Conservation (phyloP, 2,888 invertebrate species). For the Diadegma fenestrale region DNA sequence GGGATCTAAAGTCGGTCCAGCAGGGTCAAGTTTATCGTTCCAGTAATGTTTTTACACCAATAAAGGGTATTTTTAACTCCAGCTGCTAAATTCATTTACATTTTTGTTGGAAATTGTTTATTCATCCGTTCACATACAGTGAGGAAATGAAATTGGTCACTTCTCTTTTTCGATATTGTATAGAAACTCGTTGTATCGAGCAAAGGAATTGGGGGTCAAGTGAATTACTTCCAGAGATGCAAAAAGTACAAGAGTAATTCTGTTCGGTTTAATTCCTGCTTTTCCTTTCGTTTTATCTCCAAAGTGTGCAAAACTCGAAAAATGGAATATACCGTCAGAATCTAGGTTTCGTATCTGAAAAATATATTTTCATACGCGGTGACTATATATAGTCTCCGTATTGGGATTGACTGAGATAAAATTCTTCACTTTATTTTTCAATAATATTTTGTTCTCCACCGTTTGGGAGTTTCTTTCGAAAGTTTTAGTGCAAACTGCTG, state of each 20-base stretch:
- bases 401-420: not conserved
- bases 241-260: conserved; percentile 80
- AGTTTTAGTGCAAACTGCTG: conserved; percentile 14
- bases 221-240: conserved; percentile 75
- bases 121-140: not conserved
- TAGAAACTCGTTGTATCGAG: not conserved
- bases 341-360: no score
- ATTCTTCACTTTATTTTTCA: not conserved
- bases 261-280: conserved; percentile 68
- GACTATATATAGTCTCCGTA: not conserved
- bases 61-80: not conserved
- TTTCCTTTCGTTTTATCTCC: conserved; percentile 28
- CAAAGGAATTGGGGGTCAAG: conserved; percentile 48
- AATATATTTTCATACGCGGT: no score
- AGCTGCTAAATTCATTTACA: not conserved
- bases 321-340: no score
- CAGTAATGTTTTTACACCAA: not conserved
- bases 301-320: no score
- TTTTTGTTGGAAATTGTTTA: not conserved
- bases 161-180: not conserved
- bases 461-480: not conserved
- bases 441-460: not conserved
- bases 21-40: conserved; percentile 41
- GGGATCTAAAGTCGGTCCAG: no score
- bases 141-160: not conserved